Conservation (phyloP, 2,797 vertebrate species). For the Cryptoprocta ferox region DNA sequence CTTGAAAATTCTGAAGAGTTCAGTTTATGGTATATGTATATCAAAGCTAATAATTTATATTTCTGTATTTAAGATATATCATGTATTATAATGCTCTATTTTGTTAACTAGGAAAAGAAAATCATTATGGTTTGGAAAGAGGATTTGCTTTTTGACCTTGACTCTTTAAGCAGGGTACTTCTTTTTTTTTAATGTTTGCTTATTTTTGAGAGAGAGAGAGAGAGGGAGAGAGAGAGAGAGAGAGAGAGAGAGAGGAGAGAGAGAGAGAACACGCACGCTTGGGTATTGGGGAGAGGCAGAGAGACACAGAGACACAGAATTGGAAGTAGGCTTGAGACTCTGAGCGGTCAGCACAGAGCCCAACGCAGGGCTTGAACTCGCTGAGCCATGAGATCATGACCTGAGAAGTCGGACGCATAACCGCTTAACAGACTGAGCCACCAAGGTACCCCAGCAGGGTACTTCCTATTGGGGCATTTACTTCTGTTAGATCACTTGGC, state of each 20-base stretch:
- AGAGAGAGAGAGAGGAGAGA: too few species aligned
- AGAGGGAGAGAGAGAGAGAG: too few species aligned
- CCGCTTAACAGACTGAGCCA: too few species aligned
- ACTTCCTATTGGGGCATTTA: constrained; percentile 29
- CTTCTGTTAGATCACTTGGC: background rate
- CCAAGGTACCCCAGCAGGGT: background rate
- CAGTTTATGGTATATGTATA: background rate
- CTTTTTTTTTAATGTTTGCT: background rate
- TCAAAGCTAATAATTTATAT: background rate
- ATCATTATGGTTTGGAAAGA: constrained; percentile 13
- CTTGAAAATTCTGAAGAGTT: constrained; percentile 54
- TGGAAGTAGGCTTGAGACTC: too few species aligned
- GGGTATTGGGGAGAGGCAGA: too few species aligned
- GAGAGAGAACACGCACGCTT: too few species aligned
- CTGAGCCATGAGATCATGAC: too few species aligned
- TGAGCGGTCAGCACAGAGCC: too few species aligned
- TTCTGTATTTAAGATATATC: background rate
- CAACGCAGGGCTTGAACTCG: too few species aligned
- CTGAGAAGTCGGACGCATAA: too few species aligned
- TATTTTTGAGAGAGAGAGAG: too few species aligned
- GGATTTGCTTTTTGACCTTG: constrained; percentile 1
- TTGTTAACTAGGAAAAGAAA: constrained; percentile 32
- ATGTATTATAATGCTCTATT: constrained; percentile 14
- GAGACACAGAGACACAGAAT: too few species aligned
- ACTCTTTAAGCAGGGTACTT: constrained; percentile 21